Evolutionary conservation across 2,113 vertebrate genomes (phyloP).

Genomic region (Rhinolophus ferrumequinum): DNA sequence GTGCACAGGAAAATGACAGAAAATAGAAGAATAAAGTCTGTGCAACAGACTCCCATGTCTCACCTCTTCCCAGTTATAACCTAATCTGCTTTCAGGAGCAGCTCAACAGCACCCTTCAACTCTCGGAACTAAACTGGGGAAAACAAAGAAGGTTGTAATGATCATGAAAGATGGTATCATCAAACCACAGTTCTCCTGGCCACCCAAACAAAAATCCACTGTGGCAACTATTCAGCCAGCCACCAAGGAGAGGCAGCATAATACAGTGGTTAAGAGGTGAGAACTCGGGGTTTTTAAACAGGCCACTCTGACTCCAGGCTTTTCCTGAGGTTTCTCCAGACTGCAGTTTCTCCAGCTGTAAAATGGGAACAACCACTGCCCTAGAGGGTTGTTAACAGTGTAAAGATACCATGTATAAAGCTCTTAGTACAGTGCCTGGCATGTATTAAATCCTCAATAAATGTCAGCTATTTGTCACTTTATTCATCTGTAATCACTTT

Average conservation of each 20-base stretch:
- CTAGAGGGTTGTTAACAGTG: not conserved
- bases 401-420: not conserved
- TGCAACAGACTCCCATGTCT: not conserved
- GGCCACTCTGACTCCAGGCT: not conserved
- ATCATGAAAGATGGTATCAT: not conserved
- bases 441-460: constrained; percentile 4
- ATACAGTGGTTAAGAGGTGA: not conserved
- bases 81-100: not conserved
- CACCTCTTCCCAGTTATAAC: not conserved
- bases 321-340: not conserved
- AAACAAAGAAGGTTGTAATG: not conserved
- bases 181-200: not conserved
- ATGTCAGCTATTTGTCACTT: not conserved
- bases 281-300: not conserved
- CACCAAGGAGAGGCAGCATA: not conserved
- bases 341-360: not conserved
- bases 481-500: not conserved
- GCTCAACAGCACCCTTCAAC: not conserved
- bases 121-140: not conserved
- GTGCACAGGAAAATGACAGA: not conserved
- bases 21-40: not conserved
- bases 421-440: not conserved
- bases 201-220: not conserved
- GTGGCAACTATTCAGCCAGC: not conserved
- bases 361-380: not conserved